phyloP scores from a whole-genome alignment of 2,888 invertebrate species.

The Epistrophella euchroma region DNA sequence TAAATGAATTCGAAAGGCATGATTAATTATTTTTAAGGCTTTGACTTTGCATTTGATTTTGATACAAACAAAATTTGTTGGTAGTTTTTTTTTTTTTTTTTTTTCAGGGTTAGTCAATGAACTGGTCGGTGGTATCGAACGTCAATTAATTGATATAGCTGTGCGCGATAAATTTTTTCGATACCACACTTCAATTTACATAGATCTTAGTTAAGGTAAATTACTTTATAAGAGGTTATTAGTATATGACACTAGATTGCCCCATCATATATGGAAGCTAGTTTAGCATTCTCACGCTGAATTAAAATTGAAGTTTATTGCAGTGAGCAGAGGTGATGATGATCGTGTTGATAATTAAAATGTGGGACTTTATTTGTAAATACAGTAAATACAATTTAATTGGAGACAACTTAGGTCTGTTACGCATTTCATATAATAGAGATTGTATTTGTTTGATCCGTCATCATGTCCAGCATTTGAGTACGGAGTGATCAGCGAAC shows the following conservation, averaged over 20 bases:
- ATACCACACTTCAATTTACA: constrained; percentile 23
- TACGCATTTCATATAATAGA: no score
- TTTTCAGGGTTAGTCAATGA: constrained; percentile 53
- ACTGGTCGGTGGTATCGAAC: constrained; percentile 32
- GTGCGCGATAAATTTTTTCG: neutral
- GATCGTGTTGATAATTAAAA: neutral
- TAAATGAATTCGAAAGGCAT: constrained; percentile 44
- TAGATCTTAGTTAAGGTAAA: constrained; percentile 33
- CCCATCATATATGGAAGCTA: neutral
- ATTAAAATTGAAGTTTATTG: constrained; percentile 13
- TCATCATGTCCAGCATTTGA: no score
- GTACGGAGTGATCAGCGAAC: no score
- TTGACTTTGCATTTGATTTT: constrained; percentile 27
- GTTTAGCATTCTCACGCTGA: neutral
- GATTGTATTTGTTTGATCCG: no score
- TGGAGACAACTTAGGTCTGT: no score
- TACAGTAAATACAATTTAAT: no score
- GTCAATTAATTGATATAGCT: constrained; percentile 13
- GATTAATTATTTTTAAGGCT: constrained; percentile 39
- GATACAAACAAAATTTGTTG: neutral
- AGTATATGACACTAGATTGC: neutral
- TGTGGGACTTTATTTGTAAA: neutral
- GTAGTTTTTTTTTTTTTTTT: constrained; percentile 31
- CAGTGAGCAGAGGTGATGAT: neutral
- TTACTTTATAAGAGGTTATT: constrained; percentile 13